Conservation (phyloP, 23 tunicate species). For the Diplosoma virens region DNA sequence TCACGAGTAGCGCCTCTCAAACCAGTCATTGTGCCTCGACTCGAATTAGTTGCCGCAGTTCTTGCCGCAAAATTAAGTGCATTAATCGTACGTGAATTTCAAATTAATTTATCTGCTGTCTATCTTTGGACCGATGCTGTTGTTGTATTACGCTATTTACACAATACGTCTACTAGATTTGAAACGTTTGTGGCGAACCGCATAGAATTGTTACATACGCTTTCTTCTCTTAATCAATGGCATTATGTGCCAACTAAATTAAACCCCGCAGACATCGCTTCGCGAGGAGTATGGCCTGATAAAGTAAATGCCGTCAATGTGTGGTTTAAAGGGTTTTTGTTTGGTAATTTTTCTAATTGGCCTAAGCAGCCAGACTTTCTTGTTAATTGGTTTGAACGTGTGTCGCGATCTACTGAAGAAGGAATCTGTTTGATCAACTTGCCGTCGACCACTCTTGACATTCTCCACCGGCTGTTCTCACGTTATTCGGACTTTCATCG, state of each 20-base stretch:
- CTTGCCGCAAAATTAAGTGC: conserved; percentile 2
- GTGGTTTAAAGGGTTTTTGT: neutral
- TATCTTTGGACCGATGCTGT: conserved; percentile 17
- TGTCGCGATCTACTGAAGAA: neutral
- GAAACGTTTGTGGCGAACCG: conserved; percentile 29
- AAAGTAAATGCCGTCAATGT: neutral
- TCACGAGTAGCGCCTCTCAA: conserved; percentile 24
- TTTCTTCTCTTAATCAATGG: neutral
- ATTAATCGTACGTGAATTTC: neutral
- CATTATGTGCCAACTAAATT: neutral
- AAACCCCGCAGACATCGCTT: neutral
- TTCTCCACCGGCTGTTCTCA: conserved; percentile 6
- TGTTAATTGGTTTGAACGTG: neutral
- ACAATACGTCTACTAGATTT: conserved; percentile 19
- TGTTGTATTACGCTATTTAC: conserved; percentile 7
- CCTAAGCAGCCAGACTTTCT: conserved; percentile 3
- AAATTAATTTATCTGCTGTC: neutral
- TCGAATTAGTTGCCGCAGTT: conserved; percentile 25
- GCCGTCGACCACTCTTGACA: neutral
- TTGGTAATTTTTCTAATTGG: neutral
- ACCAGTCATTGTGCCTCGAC: neutral
- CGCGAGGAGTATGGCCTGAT: neutral
- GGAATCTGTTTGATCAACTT: neutral
- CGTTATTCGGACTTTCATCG: neutral
- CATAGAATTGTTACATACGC: neutral